Conservation (phyloP, 1,140 invertebrate genomes). For the Charaxes varanes region DNA sequence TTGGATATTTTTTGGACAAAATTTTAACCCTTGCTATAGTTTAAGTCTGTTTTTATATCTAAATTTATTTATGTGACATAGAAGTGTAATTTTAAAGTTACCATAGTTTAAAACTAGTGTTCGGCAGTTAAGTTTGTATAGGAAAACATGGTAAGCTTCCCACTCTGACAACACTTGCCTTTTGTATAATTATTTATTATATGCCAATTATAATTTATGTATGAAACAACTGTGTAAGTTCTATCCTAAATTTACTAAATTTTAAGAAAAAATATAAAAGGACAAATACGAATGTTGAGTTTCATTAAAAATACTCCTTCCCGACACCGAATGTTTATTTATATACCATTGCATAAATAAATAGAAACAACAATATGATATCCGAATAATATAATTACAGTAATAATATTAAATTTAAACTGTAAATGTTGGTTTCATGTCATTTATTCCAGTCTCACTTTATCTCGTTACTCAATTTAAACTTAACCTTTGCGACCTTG, state of each 20-base stretch:
- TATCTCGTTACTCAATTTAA: too few species aligned
- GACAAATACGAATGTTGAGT: conserved; percentile 38
- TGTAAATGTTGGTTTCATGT: neutral
- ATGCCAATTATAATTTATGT: conserved; percentile 62
- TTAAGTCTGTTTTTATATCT: conserved; percentile 46
- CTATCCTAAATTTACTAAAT: conserved; percentile 57
- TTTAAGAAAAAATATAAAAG: conserved; percentile 65
- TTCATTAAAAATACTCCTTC: conserved; percentile 17
- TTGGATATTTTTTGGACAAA: conserved; percentile 23
- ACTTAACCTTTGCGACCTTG: too few species aligned
- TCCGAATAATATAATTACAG: conserved; percentile 1
- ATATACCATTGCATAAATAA: neutral
- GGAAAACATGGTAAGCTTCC: conserved; percentile 22
- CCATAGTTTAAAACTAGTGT: conserved; percentile 51
- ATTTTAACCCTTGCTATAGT: conserved; percentile 24
- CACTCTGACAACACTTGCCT: conserved; percentile 57
- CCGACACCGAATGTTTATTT: conserved; percentile 13
- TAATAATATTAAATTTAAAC: conserved; percentile 1
- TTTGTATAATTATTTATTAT: conserved; percentile 58
- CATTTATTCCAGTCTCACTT: too few species aligned
- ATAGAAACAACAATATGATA: neutral
- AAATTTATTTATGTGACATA: conserved; percentile 64
- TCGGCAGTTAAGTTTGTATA: conserved; percentile 30
- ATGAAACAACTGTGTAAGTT: conserved; percentile 35
- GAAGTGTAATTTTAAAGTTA: conserved; percentile 58